Evolutionary conservation across 2,888 invertebrate genomes (phyloP).

Genomic region (Eupithecia dodoneata): DNA sequence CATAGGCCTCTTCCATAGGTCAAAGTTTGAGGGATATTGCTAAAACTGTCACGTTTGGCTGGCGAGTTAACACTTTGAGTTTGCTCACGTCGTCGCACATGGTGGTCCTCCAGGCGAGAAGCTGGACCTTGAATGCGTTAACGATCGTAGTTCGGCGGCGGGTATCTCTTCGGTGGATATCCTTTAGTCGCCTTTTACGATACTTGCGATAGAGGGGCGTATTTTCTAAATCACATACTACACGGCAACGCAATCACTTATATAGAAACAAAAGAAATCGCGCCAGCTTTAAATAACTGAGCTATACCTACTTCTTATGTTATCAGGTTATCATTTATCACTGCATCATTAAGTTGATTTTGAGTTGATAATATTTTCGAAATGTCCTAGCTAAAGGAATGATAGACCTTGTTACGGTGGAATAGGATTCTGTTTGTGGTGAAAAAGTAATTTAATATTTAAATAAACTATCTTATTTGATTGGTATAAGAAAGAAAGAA

Average conservation of each 20-base stretch:
- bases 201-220: not conserved
- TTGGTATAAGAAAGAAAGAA: not conserved
- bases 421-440: slow-evolving; percentile 27
- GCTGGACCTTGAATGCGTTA: no score
- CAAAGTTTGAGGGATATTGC: no score
- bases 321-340: not conserved
- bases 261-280: not conserved
- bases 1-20: not conserved
- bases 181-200: not conserved
- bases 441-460: slow-evolving; percentile 17
- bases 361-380: not conserved
- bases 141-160: not conserved
- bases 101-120: no score
- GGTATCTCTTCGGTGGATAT: not conserved
- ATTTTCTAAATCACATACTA: not conserved
- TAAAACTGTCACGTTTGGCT: not conserved
- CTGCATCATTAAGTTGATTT: not conserved
- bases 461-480: slow-evolving; percentile 19
- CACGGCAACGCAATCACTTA: not conserved
- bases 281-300: not conserved
- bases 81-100: no score
- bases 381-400: not conserved
- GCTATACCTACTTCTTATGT: not conserved
- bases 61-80: no score
- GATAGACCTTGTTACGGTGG: slow-evolving; percentile 22